Conservation (phyloP, 2,113 vertebrate genomes). For the Hypanus sabinus region DNA sequence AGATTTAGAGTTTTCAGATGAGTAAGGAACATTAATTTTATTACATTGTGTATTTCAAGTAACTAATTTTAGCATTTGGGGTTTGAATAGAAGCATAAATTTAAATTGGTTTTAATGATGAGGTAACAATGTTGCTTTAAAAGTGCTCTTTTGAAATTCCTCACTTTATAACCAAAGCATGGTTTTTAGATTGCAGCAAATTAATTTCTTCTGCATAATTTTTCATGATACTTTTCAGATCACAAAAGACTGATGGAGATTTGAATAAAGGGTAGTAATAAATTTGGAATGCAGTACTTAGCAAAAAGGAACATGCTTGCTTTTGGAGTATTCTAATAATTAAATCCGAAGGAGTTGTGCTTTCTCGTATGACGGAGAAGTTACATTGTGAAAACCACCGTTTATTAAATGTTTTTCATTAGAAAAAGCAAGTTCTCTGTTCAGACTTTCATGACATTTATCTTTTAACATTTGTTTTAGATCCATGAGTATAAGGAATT, state of each 20-base stretch:
- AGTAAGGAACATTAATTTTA: neutral
- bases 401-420: neutral
- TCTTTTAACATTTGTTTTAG: conserved; percentile 18
- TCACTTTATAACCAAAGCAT: neutral
- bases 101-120: neutral
- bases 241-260: neutral
- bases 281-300: neutral
- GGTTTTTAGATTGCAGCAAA: neutral
- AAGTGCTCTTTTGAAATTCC: neutral
- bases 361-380: neutral
- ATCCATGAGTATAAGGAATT: conserved; percentile 29
- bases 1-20: too few relatives aligned
- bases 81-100: neutral
- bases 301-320: neutral
- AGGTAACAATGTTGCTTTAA: neutral
- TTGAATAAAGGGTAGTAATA: neutral
- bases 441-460: neutral
- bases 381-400: neutral
- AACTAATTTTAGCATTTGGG: neutral
- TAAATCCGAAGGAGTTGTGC: neutral
- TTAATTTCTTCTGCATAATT: neutral
- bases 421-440: neutral
- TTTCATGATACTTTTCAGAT: neutral
- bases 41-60: neutral
- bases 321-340: neutral